Base-by-base conservation (phyloP, 2,888 invertebrate genomes). In the Pyrochroa serraticornis region DNA sequence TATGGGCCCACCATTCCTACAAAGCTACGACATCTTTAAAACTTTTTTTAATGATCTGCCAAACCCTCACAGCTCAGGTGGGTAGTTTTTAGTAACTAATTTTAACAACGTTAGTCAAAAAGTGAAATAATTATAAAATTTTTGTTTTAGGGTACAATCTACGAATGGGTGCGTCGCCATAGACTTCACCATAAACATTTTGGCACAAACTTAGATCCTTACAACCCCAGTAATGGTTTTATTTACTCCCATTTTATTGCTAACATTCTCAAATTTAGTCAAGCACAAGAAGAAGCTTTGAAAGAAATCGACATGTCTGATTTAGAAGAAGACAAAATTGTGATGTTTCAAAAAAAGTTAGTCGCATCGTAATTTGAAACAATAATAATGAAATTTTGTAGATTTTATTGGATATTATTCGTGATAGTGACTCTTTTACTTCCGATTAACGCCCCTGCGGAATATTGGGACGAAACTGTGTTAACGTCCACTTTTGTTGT, bases 1-100 rank as follows among this genome's bases (percentile, higher is more conserved):
- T 97, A 33, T 98, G 97, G 97, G 88, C 96, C 0, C 98, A 98
- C 77, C 81, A 83, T 44, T 83, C 92, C 0, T 98, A 93, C 77
- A 86, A 87, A 70, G 97, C 96, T 0, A 85, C 81, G 55, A 81
- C 83, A 2, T 83, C 87, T 1, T 78, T 96, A 0, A 84, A 88
- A 67, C 75, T 93, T n/a, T 80, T 91, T 13, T 83, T 98, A 0
- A 90, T 92, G 83, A 60, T 94, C 2, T 88, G 88, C 64, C 93
- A 97, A 74, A 92, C 93, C 0, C 75, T 95, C 56, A 89, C 91
- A n/a, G 93, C 94, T 63, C 91, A 93, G 82, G 96, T 96, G 82
- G 82, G 81, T 75, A 65, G 35, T 6, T 49, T n/a, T 46, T 14
- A 8, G 8, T n/a, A n/a, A n/a, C n/a, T n/a, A n/a, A n/a, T n/a